Conservation (phyloP, 1,140 invertebrate genomes). For the Trichonephila inaurata region DNA sequence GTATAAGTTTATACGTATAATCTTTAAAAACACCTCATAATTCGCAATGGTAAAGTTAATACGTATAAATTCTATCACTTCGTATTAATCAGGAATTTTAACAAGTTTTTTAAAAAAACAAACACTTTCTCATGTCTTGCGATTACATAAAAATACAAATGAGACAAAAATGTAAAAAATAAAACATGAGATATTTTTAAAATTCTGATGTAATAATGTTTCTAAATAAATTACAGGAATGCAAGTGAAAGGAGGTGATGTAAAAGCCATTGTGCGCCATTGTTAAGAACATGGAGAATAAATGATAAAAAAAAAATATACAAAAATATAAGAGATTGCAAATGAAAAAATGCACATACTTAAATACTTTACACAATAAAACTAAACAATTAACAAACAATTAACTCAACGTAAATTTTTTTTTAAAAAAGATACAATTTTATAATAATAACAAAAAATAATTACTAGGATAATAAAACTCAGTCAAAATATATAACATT, state of each 20-base stretch:
- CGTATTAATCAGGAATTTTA: neutral
- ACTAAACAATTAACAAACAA: constrained; percentile 26
- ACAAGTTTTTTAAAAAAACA: neutral
- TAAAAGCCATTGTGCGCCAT: constrained; percentile 1
- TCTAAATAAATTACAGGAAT: neutral
- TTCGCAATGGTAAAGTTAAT: neutral
- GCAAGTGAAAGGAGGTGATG: neutral
- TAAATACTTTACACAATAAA: constrained; percentile 32
- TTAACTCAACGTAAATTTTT: constrained; percentile 37
- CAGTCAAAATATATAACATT: neutral
- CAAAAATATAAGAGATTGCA: constrained; percentile 3
- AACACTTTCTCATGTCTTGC: neutral
- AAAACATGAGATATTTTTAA: neutral
- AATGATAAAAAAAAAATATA: neutral
- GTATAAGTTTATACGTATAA: neutral
- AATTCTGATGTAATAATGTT: neutral
- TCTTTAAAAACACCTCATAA: neutral
- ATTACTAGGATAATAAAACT: neutral
- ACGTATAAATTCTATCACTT: neutral
- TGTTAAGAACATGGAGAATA: neutral
- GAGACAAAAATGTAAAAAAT: no score
- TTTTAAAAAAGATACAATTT: neutral
- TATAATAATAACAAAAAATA: constrained; percentile 36
- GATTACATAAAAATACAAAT: no score
- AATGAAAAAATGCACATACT: neutral